Percentiles rank a stretch among this genome's conserved stretches.
Conservation (phyloP, 2,797 vertebrate species). For the Urosaurus nigricauda region DNA sequence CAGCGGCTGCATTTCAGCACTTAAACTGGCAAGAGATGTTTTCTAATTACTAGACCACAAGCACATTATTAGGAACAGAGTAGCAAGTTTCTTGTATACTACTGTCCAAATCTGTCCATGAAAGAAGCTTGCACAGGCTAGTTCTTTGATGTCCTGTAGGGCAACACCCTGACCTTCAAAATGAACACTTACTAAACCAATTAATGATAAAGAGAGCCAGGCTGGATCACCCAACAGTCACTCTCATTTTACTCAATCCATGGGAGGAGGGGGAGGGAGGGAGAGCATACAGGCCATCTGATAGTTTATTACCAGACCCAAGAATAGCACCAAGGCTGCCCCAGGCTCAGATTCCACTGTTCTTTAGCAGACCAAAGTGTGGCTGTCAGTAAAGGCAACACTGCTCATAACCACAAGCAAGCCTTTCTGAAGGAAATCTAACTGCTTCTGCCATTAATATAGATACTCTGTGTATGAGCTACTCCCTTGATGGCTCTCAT, state of each 20-base stretch:
- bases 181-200: slow-evolving; percentile 34
- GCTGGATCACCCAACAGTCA: slow-evolving; percentile 15
- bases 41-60: not conserved
- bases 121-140: not conserved
- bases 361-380: slow-evolving; percentile 24
- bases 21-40: not conserved
- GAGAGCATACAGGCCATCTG: not conserved
- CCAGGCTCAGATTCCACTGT: slow-evolving; percentile 28
- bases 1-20: not conserved
- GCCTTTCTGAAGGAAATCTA: not conserved
- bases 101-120: not conserved
- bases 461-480: not conserved
- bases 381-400: slow-evolving; percentile 18
- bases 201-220: slow-evolving; percentile 14
- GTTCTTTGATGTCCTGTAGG: not conserved
- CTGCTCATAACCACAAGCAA: not conserved
- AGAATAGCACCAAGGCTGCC: slow-evolving; percentile 35
- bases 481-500: not conserved
- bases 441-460: not conserved
- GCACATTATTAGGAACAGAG: not conserved
- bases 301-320: slow-evolving; percentile 17
- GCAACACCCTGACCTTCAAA: slow-evolving; percentile 34
- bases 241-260: slow-evolving; percentile 25
- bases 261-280: not conserved
- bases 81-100: not conserved